A percentile compares a stretch with the other conserved stretches of the same genome.
Conservation (phyloP, 2,888 invertebrate genomes). For the Melinopterus prodromus region DNA sequence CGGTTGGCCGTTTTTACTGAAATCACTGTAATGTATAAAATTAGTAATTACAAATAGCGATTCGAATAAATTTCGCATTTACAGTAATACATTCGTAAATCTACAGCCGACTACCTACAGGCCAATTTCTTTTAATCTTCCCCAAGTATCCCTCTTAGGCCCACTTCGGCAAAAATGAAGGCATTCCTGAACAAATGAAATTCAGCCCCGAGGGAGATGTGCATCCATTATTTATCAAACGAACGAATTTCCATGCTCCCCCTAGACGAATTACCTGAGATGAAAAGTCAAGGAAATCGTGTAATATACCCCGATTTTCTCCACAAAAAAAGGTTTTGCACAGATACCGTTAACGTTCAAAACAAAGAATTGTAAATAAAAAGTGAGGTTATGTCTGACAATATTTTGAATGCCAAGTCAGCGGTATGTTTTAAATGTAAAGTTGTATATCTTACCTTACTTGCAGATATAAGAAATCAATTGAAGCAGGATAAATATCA, state of each 20-base stretch:
- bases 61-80: constrained; percentile 45
- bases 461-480: background rate
- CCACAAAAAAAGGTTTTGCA: background rate
- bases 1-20: too few species aligned
- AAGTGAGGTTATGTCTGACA: constrained; percentile 20
- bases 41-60: background rate
- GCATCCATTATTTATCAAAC: constrained; percentile 56
- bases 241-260: constrained; percentile 13
- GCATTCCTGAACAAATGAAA: constrained; percentile 61
- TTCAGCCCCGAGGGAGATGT: constrained; percentile 55
- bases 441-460: background rate
- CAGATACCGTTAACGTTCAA: background rate
- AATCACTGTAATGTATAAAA: too few species aligned
- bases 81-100: constrained; percentile 55
- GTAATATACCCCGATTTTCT: background rate
- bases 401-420: background rate
- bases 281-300: background rate
- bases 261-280: constrained; percentile 10
- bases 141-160: constrained; percentile 60
- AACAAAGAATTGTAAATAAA: background rate
- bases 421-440: background rate
- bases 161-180: constrained; percentile 61
- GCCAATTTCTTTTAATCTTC: constrained; percentile 63
- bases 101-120: constrained; percentile 48
- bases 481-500: background rate